Percentiles rank a stretch among this genome's conserved stretches.
phyloP scores from a whole-genome alignment of 2,888 invertebrate species.

The Macaria liturata region DNA sequence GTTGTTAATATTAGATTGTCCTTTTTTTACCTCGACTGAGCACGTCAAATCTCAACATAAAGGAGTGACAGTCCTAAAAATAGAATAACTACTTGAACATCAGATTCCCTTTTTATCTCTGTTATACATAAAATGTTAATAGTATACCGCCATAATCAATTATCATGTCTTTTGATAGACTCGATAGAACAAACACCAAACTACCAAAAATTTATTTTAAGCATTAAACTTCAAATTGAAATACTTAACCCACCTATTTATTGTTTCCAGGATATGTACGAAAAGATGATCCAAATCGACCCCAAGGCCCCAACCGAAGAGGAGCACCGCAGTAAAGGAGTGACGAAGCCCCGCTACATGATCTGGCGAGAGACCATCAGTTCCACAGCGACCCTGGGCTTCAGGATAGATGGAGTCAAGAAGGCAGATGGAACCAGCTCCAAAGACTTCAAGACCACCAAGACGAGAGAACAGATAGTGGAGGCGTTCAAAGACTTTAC shows the following conservation, averaged over 20 bases:
- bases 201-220: too few species aligned
- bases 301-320: slow-evolving; percentile 94
- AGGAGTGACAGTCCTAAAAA: too few species aligned
- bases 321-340: slow-evolving; percentile 94
- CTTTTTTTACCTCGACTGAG: too few species aligned
- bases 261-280: slow-evolving; percentile 93
- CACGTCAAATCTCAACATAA: too few species aligned
- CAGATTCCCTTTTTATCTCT: too few species aligned
- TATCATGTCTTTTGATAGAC: too few species aligned
- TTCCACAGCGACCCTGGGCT: slow-evolving; percentile 97
- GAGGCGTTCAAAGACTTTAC: slow-evolving; percentile 92
- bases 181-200: too few species aligned
- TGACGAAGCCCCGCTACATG: slow-evolving; percentile 97
- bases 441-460: slow-evolving; percentile 97
- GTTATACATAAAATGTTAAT: too few species aligned
- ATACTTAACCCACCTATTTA: not conserved
- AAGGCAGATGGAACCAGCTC: slow-evolving; percentile 95
- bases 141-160: too few species aligned
- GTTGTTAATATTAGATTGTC: too few species aligned
- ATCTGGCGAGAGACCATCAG: slow-evolving; percentile 98
- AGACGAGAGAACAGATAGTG: slow-evolving; percentile 91
- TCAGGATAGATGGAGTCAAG: slow-evolving; percentile 97
- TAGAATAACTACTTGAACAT: too few species aligned
- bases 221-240: too few species aligned
- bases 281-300: slow-evolving; percentile 98